phyloP scores from a whole-genome alignment of 2,113 vertebrate genomes.

The Grallaria varia region DNA sequence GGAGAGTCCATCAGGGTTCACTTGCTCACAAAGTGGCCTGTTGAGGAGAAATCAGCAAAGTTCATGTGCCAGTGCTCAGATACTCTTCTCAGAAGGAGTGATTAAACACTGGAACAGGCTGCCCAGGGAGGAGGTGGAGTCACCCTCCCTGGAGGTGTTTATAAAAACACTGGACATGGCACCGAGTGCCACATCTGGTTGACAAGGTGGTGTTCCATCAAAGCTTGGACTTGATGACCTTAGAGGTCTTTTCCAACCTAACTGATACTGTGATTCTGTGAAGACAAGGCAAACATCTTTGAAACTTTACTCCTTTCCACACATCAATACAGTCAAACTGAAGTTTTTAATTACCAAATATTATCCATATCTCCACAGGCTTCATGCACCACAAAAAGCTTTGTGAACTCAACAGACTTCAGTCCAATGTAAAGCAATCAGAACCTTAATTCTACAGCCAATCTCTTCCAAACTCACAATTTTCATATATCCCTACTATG shows the following conservation, averaged over 20 bases:
- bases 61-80: accelerated
- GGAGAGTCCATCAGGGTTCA: background rate
- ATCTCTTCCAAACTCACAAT: background rate
- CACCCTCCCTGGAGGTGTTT: background rate
- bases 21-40: background rate
- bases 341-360: background rate
- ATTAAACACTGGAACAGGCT: background rate
- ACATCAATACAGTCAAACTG: background rate
- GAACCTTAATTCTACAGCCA: background rate
- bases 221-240: background rate
- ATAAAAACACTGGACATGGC: background rate
- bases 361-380: background rate
- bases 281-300: background rate
- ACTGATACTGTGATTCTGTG: too few species aligned
- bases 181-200: background rate
- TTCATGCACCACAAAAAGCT: background rate
- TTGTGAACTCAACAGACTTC: background rate
- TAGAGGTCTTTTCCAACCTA: background rate
- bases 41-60: background rate
- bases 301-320: background rate
- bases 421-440: background rate
- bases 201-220: background rate
- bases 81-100: background rate
- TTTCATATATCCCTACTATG: background rate
- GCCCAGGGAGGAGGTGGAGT: background rate